Evolutionary conservation across 1,140 invertebrate species (phyloP).

Genomic region (Tetraneura akinire): DNA sequence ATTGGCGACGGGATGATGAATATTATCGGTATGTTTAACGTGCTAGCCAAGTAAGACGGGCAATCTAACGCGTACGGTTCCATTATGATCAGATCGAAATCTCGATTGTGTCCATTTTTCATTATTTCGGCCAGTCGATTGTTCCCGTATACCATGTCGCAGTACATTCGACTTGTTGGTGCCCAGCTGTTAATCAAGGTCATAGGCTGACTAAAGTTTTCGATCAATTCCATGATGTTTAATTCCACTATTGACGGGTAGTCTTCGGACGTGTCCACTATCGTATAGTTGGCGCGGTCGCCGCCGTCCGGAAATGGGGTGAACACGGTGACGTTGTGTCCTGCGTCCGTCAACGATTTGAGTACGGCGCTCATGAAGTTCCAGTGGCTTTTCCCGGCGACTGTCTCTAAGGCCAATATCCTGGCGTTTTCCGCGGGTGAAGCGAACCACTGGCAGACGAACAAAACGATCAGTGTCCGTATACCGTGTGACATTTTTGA

Average conservation of each 20-base stretch:
- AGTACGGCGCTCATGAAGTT: constrained; percentile 33
- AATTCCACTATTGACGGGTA: neutral
- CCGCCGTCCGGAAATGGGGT: constrained; percentile 6
- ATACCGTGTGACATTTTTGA: no score
- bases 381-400: constrained; percentile 6
- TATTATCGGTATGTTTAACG: neutral
- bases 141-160: neutral
- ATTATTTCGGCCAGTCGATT: neutral
- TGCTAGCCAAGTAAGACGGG: neutral
- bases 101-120: neutral
- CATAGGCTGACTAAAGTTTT: no score
- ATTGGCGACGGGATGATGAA: neutral
- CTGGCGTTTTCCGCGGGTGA: neutral
- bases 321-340: constrained; percentile 33
- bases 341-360: neutral
- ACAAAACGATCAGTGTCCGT: no score
- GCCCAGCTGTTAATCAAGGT: no score
- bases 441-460: neutral
- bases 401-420: neutral
- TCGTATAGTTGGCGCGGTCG: constrained; percentile 18
- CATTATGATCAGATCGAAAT: constrained; percentile 17
- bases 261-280: constrained; percentile 9
- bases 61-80: neutral
- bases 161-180: neutral
- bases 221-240: neutral